Evolutionary conservation across 2,888 invertebrate genomes (phyloP), one percentile per base, ranked within the genome.

Genomic region (Lissonota sp.): DNA sequence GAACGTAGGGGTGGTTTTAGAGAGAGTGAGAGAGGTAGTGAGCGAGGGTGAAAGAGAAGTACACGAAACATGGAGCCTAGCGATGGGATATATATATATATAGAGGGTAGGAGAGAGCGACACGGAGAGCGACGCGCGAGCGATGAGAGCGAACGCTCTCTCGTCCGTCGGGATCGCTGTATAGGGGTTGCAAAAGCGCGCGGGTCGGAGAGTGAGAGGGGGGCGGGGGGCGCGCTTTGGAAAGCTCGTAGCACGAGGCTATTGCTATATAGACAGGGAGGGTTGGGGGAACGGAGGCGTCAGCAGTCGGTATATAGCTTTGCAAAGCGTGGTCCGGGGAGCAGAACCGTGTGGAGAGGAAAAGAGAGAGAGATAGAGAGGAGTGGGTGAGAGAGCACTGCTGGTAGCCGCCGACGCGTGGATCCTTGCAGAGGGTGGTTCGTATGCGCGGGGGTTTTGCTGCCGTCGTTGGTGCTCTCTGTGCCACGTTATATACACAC

Each of bases 321-420:
- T 55, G 72, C 76, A 57, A 72, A 63, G 76, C 63, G 72, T 63
- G 63, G 63, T 72, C 42, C 72, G 72, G 63, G 63, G 40, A 42
- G 49, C 26, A 26, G 26, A 26, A 26, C 26, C 26, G 26, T 26
- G 71, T 49, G 71, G 62, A 7, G 62, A 55, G 44, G 53, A 53
- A 14, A 14, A 53, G 53, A 46, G 58, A 49, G 76, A 55, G 71
- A 12, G 49, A 26, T 1, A 26, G 26, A 26, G 26, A 26, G 26
- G 26, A 55, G 70, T 64, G 81, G 74, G 78, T 71, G 81, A 81
- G 81, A 78, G 78, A 81, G 74, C 64, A 78, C 73, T 66, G 78
- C 74, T 66, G 76, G 76, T 80, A 78, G 70, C 74, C 74, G 81
- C 81, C 81, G 81, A 81, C 74, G 74, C 78, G 81, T 78, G 74